Evolutionary conservation across 2,113 vertebrate species (phyloP).

Genomic region (Toxostoma redivivum): DNA sequence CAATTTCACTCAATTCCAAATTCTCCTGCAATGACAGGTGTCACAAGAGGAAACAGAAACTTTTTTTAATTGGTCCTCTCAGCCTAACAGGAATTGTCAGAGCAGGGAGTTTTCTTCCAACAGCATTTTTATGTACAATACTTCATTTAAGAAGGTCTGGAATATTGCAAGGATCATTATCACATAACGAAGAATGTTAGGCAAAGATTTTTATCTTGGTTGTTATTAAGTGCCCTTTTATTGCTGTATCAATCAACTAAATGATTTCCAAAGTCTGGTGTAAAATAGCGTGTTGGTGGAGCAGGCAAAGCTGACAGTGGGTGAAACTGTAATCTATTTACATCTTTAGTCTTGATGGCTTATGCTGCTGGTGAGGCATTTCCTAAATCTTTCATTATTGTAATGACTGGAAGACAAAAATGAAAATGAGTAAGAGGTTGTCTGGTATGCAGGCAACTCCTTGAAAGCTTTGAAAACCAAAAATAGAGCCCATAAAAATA

Average conservation of each 20-base stretch:
- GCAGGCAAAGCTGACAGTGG: conserved; percentile 20
- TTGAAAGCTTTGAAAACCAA: conserved; percentile 22
- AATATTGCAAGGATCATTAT: conserved; percentile 42
- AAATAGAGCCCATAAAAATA: background rate
- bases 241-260: conserved; percentile 70
- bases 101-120: background rate
- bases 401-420: conserved; percentile 34
- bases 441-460: background rate
- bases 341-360: conserved; percentile 24
- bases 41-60: background rate
- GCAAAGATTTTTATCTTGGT: conserved; percentile 64
- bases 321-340: conserved; percentile 63
- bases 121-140: conserved; percentile 14
- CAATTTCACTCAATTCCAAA: background rate
- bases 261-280: conserved; percentile 60
- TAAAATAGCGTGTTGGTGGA: conserved; percentile 45
- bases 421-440: conserved; percentile 10
- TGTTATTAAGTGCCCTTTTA: conserved; percentile 68
- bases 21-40: background rate
- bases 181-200: conserved; percentile 32
- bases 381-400: conserved; percentile 26
- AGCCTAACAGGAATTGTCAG: background rate
- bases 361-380: conserved; percentile 13
- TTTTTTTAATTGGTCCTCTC: background rate
- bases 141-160: conserved; percentile 29